Conservation (phyloP, 2,888 invertebrate species). For the Anthrax anthrax region DNA sequence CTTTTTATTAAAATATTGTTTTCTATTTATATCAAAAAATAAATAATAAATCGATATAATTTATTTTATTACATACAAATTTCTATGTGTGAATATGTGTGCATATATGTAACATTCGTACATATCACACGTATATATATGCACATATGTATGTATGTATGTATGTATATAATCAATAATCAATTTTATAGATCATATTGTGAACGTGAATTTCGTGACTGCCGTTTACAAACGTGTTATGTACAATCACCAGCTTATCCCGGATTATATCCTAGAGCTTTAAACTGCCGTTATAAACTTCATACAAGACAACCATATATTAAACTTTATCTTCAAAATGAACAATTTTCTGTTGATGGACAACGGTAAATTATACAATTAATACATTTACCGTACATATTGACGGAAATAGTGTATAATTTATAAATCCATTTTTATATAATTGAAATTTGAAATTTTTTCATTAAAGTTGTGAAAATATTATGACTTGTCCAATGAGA, state of each 20-base stretch:
- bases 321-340: conserved; percentile 81
- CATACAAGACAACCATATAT: conserved; percentile 81
- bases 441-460: conserved; percentile 1
- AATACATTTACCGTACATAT: too few species aligned
- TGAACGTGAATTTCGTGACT: conserved; percentile 75
- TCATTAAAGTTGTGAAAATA: conserved; percentile 63
- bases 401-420: too few species aligned
- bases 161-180: too few species aligned
- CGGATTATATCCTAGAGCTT: conserved; percentile 78
- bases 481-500: conserved; percentile 88
- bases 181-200: conserved; percentile 64
- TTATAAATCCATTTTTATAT: too few species aligned
- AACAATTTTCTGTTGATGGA: conserved; percentile 87
- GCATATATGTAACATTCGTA: too few species aligned
- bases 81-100: too few species aligned
- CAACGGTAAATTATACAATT: conserved; percentile 37
- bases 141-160: too few species aligned
- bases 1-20: too few species aligned
- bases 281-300: conserved; percentile 81
- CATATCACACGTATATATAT: too few species aligned
- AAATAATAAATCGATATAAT: too few species aligned
- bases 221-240: conserved; percentile 80
- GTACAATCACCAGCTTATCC: conserved; percentile 89
- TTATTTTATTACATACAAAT: too few species aligned
- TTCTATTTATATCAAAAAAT: too few species aligned